These are phyloP conservation scores for Gallinago stenura DNA, from an alignment of 2,797 vertebrate species.

Conservation along the genomic window DNA sequence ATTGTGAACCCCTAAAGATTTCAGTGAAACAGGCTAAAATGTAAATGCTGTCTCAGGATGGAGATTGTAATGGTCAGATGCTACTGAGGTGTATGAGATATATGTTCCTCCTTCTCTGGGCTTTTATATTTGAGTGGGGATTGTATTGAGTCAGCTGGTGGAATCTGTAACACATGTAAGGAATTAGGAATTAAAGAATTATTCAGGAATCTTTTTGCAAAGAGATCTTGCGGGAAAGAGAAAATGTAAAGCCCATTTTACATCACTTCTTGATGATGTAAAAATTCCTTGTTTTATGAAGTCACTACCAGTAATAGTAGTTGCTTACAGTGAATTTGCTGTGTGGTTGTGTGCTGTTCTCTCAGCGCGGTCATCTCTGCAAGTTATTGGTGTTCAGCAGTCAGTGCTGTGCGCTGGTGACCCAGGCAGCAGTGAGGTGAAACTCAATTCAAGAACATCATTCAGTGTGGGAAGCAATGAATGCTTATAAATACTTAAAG, in stretches of 20 bases:
- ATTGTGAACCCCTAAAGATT: not conserved
- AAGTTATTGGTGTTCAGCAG: not conserved
- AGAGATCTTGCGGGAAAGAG: not conserved
- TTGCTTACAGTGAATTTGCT: not conserved
- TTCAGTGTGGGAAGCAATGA: not conserved
- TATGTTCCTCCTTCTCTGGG: not conserved
- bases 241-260: not conserved
- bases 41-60: not conserved
- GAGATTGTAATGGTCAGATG: not conserved
- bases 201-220: not conserved
- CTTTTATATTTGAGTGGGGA: not conserved
- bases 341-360: not conserved
- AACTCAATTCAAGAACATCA: not conserved
- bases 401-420: not conserved
- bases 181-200: not conserved
- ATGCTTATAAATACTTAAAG: not conserved
- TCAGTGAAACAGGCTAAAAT: not conserved
- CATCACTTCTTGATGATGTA: accelerated
- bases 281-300: not conserved
- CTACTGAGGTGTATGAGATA: accelerated
- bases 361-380: not conserved
- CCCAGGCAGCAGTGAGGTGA: accelerated
- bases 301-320: not conserved
- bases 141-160: not conserved
- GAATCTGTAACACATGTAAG: not conserved